Conservation (phyloP, 2,113 vertebrate genomes). For the Carassius carassius region DNA sequence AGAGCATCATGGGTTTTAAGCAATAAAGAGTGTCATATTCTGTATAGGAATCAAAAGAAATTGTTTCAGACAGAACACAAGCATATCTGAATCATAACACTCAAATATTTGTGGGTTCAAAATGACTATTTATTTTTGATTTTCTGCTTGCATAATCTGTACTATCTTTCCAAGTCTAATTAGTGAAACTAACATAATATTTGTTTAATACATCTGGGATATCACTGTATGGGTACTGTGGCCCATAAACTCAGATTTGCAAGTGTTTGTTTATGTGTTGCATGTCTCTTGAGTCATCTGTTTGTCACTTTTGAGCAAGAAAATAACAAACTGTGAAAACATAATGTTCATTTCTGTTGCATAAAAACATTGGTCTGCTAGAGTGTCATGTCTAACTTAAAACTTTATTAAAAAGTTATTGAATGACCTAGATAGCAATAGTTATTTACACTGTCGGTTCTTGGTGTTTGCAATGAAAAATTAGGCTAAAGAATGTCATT, state of each 20-base stretch:
- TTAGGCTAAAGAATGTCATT: not conserved
- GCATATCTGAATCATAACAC: not conserved
- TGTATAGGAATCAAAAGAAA: not conserved
- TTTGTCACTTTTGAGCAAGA: constrained; percentile 28
- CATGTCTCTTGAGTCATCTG: constrained; percentile 3
- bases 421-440: not conserved
- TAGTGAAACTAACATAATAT: constrained; percentile 47
- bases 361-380: not conserved
- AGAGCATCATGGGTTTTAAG: not conserved
- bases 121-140: constrained; percentile 3
- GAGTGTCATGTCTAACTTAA: not conserved
- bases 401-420: not conserved
- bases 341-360: not conserved
- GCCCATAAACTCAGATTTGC: constrained; percentile 26
- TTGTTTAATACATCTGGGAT: constrained; percentile 48
- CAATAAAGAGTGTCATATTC: not conserved
- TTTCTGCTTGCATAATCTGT: not conserved
- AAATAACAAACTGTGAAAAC: constrained; percentile 28
- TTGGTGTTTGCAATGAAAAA: not conserved
- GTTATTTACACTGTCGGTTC: not conserved
- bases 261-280: not conserved
- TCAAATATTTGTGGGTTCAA: constrained; percentile 20
- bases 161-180: constrained; percentile 40
- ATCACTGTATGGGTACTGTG: constrained; percentile 27
- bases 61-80: not conserved